phyloP scores from a whole-genome alignment of 2,113 vertebrate species.

The Heliornis fulica region DNA sequence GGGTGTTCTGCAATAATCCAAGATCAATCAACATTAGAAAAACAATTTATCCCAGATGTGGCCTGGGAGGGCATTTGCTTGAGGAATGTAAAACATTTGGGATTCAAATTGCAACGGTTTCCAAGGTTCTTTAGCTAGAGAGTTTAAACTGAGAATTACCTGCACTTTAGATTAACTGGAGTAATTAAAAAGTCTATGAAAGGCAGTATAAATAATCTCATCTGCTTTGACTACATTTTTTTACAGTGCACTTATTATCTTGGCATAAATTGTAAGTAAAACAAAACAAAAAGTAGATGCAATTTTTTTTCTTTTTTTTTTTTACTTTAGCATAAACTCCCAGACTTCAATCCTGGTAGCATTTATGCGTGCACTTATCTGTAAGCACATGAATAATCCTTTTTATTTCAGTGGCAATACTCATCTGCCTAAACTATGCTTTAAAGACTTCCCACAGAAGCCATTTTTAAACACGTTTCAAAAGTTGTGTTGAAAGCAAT shows the following conservation, averaged over 20 bases:
- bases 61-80: constrained; percentile 56
- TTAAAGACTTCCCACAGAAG: background rate
- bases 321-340: background rate
- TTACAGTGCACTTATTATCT: background rate
- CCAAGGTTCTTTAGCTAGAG: background rate
- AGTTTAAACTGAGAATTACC: background rate
- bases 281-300: background rate
- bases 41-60: constrained; percentile 54
- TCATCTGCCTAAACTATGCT: constrained; percentile 31
- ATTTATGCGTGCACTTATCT: background rate
- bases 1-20: constrained; percentile 40
- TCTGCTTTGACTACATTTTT: background rate
- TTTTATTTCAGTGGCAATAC: background rate
- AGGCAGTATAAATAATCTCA: background rate
- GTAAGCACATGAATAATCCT: constrained; percentile 4
- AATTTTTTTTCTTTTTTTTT: background rate
- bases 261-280: background rate
- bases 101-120: background rate
- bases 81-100: background rate
- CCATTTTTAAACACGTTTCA: background rate
- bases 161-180: background rate
- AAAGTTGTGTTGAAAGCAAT: background rate
- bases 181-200: background rate
- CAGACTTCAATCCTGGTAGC: background rate
- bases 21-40: constrained; percentile 68